A percentile compares a stretch with the other conserved stretches of the same genome.
phyloP scores from a whole-genome alignment of 2,888 invertebrate genomes.

The Digitonthophagus gazella region DNA sequence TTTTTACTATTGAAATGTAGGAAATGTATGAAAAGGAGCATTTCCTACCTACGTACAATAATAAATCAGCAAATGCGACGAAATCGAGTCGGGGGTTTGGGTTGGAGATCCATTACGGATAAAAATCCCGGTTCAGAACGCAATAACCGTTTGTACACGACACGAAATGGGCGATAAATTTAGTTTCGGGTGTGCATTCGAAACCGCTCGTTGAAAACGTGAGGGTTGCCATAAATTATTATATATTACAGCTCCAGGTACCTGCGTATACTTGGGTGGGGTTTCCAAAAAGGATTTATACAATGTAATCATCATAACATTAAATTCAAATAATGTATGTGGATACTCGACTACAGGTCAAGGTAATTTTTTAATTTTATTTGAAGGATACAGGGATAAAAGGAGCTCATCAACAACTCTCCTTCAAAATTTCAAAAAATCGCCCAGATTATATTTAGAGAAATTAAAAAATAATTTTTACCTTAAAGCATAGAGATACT shows the following conservation, averaged over 20 bases:
- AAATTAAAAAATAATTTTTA: too few species aligned
- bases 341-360: too few species aligned
- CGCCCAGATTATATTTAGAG: too few species aligned
- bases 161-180: neutral
- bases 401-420: too few species aligned
- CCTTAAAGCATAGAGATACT: too few species aligned
- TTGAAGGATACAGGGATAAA: too few species aligned
- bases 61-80: neutral
- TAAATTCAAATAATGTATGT: too few species aligned
- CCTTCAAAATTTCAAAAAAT: too few species aligned
- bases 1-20: too few species aligned
- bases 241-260: neutral
- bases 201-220: neutral
- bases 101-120: neutral
- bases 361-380: too few species aligned
- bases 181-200: neutral
- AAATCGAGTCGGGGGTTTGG: neutral
- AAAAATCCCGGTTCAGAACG: neutral
- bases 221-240: neutral
- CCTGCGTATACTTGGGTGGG: neutral
- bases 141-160: neutral
- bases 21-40: neutral
- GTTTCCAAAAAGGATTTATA: neutral
- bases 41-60: neutral
- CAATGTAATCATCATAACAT: neutral